Percentiles rank a stretch among this genome's conserved stretches.
These are phyloP conservation scores for Phrynocephalus forsythii DNA, from an alignment of 2,797 vertebrate genomes.

Conservation along the genomic window DNA sequence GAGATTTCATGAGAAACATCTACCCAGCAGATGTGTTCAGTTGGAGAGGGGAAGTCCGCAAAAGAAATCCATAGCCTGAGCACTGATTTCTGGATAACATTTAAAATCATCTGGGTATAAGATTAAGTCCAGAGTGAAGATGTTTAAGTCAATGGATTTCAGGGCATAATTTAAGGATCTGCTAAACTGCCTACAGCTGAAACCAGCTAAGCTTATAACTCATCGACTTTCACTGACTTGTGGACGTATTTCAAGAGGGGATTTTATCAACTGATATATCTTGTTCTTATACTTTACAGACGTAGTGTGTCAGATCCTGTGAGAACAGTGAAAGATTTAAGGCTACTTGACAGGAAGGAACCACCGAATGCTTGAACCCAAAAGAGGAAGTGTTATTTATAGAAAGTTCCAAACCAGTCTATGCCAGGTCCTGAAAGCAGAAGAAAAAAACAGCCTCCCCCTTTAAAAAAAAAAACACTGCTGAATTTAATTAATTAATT, in stretches of 20 bases:
- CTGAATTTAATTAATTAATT: too few relatives aligned
- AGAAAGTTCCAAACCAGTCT: neutral
- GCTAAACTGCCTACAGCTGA: neutral
- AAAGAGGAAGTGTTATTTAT: slow-evolving; percentile 17
- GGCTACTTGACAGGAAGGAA: neutral
- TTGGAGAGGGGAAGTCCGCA: slow-evolving; percentile 37
- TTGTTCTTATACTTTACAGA: neutral
- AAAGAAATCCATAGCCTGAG: slow-evolving; percentile 39
- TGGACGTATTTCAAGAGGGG: neutral
- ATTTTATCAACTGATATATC: neutral
- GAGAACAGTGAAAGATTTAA: neutral
- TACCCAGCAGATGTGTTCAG: slow-evolving; percentile 58
- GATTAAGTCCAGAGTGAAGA: neutral
- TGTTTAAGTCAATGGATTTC: neutral
- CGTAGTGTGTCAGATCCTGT: too few relatives aligned
- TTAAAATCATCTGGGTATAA: neutral
- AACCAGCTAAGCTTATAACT: neutral
- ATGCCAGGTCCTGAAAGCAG: neutral
- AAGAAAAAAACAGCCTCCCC: neutral
- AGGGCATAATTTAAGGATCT: neutral
- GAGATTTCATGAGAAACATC: slow-evolving; percentile 61
- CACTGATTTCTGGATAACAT: slow-evolving; percentile 12
- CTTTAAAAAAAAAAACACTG: too few relatives aligned
- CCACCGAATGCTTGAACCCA: neutral
- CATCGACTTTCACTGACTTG: neutral